Conservation (phyloP, 2,888 invertebrate genomes). For the Hydrotaea diabolus region DNA sequence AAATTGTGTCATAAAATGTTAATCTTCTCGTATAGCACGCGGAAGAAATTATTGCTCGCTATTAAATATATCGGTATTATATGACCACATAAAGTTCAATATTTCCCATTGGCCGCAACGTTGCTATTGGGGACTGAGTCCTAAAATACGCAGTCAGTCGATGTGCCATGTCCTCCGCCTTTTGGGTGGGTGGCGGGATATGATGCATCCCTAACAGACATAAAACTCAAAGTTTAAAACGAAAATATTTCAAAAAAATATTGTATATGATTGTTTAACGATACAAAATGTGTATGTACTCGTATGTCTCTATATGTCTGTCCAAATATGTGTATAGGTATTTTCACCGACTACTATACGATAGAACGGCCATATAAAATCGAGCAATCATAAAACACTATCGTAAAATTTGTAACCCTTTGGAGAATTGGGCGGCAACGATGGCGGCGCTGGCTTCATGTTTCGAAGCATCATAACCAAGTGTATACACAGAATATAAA, state of each 20-base stretch:
- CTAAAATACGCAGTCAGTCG: conserved; percentile 15
- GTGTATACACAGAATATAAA: conserved; percentile 33
- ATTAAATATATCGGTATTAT: conserved; percentile 44
- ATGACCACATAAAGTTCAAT: conserved; percentile 56
- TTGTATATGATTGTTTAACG: background rate
- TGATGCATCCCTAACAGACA: background rate
- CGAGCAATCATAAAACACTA: conserved; percentile 47
- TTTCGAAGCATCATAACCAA: conserved; percentile 1
- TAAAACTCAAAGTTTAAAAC: conserved; percentile 27
- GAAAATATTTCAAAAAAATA: conserved; percentile 10
- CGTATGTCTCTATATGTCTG: background rate
- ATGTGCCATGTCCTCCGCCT: background rate
- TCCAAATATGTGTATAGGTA: background rate
- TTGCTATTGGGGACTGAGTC: background rate
- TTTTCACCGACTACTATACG: background rate
- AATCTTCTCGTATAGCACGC: conserved; percentile 50
- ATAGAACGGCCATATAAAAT: conserved; percentile 24
- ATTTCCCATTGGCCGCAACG: background rate
- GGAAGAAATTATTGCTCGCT: conserved; percentile 35
- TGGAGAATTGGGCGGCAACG: conserved; percentile 14
- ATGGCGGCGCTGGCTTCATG: background rate
- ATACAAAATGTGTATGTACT: too few species aligned
- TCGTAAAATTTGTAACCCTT: conserved; percentile 49
- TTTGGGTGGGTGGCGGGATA: background rate
- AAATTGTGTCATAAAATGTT: conserved; percentile 60